Evolutionary conservation across 2,888 invertebrate genomes (phyloP).

Genomic region (Bellardia pandia): DNA sequence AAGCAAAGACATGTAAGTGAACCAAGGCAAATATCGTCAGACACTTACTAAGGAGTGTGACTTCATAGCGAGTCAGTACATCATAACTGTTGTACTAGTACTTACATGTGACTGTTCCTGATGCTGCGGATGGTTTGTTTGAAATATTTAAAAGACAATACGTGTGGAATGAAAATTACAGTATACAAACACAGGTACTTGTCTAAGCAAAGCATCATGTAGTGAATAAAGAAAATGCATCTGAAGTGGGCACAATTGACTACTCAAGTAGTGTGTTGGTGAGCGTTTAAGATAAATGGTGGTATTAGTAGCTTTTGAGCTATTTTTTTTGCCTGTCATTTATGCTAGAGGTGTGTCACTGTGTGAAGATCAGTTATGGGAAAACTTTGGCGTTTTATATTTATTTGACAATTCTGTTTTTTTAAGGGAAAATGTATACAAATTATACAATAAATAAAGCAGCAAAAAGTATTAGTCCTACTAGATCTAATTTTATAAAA

Average conservation of each 20-base stretch:
- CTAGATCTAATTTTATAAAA: too few species aligned
- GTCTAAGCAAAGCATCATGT: neutral
- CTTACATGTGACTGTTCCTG: neutral
- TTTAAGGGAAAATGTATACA: neutral
- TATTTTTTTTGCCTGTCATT: neutral
- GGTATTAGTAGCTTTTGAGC: constrained; percentile 11
- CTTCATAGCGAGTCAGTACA: neutral
- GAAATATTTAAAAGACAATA: constrained; percentile 60
- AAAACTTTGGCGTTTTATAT: constrained; percentile 13
- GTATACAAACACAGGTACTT: constrained; percentile 20
- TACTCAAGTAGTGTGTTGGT: constrained; percentile 48
- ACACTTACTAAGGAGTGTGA: constrained; percentile 15
- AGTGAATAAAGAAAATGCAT: constrained; percentile 17
- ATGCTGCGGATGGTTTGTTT: neutral
- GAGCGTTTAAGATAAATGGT: constrained; percentile 52
- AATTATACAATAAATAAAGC: neutral
- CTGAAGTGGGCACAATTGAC: constrained; percentile 45
- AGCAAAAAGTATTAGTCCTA: too few species aligned
- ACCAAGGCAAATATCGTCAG: constrained; percentile 24
- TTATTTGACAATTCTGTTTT: neutral
- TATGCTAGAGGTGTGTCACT: constrained; percentile 23
- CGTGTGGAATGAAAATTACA: constrained; percentile 58
- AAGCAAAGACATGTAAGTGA: constrained; percentile 47
- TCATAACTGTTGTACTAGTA: constrained; percentile 33
- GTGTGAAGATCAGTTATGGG: constrained; percentile 3